Evolutionary conservation across 2,113 vertebrate species (phyloP), one percentile per base, ranked within the genome.

Genomic region (Lepidothrix coronata): DNA sequence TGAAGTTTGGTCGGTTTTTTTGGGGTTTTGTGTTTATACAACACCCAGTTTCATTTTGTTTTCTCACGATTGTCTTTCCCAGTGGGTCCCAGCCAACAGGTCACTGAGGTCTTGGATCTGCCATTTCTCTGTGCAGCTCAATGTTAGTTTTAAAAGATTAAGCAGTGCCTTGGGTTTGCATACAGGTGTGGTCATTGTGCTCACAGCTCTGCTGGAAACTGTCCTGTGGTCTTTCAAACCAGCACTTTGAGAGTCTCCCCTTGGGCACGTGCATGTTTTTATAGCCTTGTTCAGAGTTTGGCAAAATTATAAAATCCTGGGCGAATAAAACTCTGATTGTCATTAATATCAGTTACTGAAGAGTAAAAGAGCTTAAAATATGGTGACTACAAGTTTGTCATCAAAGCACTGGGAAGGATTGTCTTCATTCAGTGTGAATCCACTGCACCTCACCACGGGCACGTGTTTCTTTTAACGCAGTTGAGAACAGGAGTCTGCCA

Each of bases 401-500:
- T 44, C 33, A 35, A 35, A 65, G 82, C 23, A 0, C 14, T 11
- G 37, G 2, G 9, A 20, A 31, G 28, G 1, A 17, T 14, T 43
- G 51, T 11, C 51, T 54, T 2, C 16, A 7, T 22, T 33, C 9
- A 4, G 2, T 7, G 6, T 2, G 12, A n/a, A 12, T 3, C 57
- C 52, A 25, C 1, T 20, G 33, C 28, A 23, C 43, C n/a, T 81
- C 11, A 5, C 5, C 4, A 8, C 4, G 30, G 58, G 18, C 1
- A 0, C 0, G 5, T 9, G 9, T 3, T 27, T 23, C 5, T 35
- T 30, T 75, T 4, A 13, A 44, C 19, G 20, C 4, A 11, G 25
- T 1, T 76, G 35, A 4, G 51, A 59, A 25, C 2, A 17, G 17
- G 3, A 21, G 2, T 9, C 37, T 68, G 67, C 4, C 49, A 11